Evolutionary conservation across 1,140 invertebrate species (phyloP).

Genomic region (Drosophila subpulchrella): DNA sequence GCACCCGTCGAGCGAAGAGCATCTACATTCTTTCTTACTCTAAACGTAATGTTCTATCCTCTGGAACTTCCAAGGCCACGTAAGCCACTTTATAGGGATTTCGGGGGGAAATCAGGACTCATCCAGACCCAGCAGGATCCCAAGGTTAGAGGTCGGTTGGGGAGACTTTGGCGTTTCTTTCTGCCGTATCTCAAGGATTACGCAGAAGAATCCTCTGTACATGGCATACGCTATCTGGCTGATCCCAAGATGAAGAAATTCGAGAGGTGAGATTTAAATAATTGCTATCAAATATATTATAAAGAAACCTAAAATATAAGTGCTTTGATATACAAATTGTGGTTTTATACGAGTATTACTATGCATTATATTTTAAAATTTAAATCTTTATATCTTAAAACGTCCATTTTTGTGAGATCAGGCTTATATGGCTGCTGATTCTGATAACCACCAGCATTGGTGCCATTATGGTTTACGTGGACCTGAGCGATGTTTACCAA

Average conservation of each 20-base stretch:
- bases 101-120: constrained; percentile 1
- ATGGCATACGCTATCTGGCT: constrained; percentile 70
- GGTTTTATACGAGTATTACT: no score
- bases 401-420: not conserved
- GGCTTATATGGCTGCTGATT: constrained; percentile 70
- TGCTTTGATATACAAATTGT: no score
- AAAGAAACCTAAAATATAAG: not conserved
- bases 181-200: constrained; percentile 63
- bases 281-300: no score
- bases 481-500: constrained; percentile 59
- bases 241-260: constrained; percentile 60
- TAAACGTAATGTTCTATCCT: constrained; percentile 56
- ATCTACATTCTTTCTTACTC: not conserved
- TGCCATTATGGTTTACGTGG: constrained; percentile 61
- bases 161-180: constrained; percentile 11
- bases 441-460: constrained; percentile 57
- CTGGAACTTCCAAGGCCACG: constrained; percentile 55
- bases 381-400: no score
- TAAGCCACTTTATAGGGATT: constrained; percentile 36
- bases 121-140: constrained; percentile 3
- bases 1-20: constrained; percentile 15
- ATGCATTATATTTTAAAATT: no score
- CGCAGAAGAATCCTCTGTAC: constrained; percentile 60
- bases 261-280: constrained; percentile 50
- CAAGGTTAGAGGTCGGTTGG: not conserved